Evolutionary conservation across 2,797 vertebrate species (phyloP).

Genomic region (Malurus splendens): DNA sequence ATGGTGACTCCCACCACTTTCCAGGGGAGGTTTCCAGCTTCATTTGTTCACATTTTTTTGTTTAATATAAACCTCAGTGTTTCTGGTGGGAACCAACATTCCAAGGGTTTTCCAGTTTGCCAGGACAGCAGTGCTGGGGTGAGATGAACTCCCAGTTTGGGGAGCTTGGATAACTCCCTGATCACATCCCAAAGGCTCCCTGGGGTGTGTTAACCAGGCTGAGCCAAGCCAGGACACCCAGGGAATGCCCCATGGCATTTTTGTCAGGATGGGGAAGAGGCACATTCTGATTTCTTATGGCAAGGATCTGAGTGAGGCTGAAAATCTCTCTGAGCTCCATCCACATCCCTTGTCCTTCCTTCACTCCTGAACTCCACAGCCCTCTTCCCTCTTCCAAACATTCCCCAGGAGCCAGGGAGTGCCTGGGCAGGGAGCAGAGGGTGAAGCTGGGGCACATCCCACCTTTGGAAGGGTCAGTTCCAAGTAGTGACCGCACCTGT

Average conservation of each 20-base stretch:
- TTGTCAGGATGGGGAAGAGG: background rate
- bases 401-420: background rate
- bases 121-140: background rate
- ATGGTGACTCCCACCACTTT: background rate
- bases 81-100: background rate
- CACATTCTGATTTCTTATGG: background rate
- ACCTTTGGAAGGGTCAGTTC: background rate
- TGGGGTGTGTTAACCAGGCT: rapidly evolving
- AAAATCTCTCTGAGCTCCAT: background rate
- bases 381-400: background rate
- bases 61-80: background rate
- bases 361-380: background rate
- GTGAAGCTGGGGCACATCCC: background rate
- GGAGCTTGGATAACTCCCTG: background rate
- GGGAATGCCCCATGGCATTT: background rate
- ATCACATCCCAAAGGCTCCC: background rate
- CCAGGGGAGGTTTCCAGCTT: background rate
- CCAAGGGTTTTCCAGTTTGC: background rate
- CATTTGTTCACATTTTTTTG: background rate
- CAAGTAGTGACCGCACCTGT: rapidly evolving
- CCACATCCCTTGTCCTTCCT: background rate
- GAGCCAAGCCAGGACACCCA: background rate
- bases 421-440: background rate
- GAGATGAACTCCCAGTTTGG: background rate
- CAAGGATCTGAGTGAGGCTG: background rate